A percentile compares a stretch with the other conserved stretches of the same genome.
phyloP scores from a whole-genome alignment of 2,113 vertebrate species.

The Pipa parva region DNA sequence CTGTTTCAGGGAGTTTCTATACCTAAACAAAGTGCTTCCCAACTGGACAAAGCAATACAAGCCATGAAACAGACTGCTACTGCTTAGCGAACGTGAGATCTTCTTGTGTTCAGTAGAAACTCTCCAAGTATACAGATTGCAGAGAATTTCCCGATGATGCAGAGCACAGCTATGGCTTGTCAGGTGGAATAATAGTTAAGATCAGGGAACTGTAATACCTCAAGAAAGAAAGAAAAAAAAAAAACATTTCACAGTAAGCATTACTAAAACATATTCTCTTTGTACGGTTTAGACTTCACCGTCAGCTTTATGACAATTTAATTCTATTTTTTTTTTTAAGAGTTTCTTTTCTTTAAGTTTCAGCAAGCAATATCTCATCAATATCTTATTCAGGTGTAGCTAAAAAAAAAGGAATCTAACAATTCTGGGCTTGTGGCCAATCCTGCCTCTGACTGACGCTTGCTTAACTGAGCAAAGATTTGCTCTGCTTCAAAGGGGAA shows the following conservation, averaged over 20 bases:
- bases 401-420: conserved; percentile 55
- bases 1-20: too few relatives aligned
- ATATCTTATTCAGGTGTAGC: conserved; percentile 67
- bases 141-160: neutral
- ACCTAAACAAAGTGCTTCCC: too few relatives aligned
- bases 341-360: conserved; percentile 48
- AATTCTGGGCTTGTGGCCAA: conserved; percentile 58
- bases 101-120: neutral
- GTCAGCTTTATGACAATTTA: conserved; percentile 56
- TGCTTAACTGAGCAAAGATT: conserved; percentile 68
- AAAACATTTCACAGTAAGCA: conserved; percentile 27
- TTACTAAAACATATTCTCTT: neutral
- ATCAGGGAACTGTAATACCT: neutral
- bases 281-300: conserved; percentile 48
- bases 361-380: conserved; percentile 56
- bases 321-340: conserved; percentile 42
- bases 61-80: too few relatives aligned
- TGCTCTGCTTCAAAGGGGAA: conserved; percentile 60
- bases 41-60: too few relatives aligned
- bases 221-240: neutral
- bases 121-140: neutral
- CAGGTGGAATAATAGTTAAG: neutral
- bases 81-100: too few relatives aligned
- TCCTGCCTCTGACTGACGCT: conserved; percentile 59
- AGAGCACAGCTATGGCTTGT: conserved; percentile 7